phyloP scores from a whole-genome alignment of 2,888 invertebrate genomes.

The Hirtodrosophila duncani region DNA sequence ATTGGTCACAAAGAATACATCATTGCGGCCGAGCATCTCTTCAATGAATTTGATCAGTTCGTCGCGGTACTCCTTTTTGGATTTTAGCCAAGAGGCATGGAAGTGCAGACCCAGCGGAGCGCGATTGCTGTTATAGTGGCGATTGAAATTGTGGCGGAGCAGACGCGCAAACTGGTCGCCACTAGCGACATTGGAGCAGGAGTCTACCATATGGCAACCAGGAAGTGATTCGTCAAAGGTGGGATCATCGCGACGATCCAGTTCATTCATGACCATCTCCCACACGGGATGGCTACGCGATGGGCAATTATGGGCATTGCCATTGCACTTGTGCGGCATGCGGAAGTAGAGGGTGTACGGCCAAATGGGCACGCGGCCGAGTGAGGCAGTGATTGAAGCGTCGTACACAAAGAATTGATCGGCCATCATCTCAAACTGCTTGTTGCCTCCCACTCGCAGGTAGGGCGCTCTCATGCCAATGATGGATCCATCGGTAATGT shows the following conservation, averaged over 20 bases:
- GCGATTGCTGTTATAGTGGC: constrained; percentile 94
- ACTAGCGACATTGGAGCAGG: constrained; percentile 93
- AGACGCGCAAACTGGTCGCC: constrained; percentile 94
- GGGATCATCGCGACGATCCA: constrained; percentile 95
- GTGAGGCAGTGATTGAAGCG: constrained; percentile 94
- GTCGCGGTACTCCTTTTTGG: constrained; percentile 94
- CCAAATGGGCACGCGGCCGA: constrained; percentile 95
- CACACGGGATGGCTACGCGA: constrained; percentile 94
- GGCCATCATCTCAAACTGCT: constrained; percentile 97
- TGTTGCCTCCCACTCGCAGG: constrained; percentile 93
- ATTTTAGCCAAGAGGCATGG: constrained; percentile 97
- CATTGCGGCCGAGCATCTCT: constrained; percentile 92
- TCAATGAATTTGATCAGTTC: constrained; percentile 95
- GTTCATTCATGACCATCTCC: constrained; percentile 98
- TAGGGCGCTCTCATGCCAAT: constrained; percentile 93
- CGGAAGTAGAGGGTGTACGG: constrained; percentile 98
- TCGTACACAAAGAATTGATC: constrained; percentile 97
- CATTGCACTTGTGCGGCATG: constrained; percentile 97
- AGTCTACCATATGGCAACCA: constrained; percentile 96
- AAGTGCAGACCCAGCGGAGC: constrained; percentile 95
- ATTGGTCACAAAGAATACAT: constrained; percentile 95
- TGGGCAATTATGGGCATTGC: constrained; percentile 95
- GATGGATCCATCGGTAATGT: constrained; percentile 94
- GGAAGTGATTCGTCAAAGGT: constrained; percentile 95
- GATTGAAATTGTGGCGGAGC: constrained; percentile 94